Conservation (phyloP, 2,797 vertebrate genomes). For the Pitangus sulphuratus region DNA sequence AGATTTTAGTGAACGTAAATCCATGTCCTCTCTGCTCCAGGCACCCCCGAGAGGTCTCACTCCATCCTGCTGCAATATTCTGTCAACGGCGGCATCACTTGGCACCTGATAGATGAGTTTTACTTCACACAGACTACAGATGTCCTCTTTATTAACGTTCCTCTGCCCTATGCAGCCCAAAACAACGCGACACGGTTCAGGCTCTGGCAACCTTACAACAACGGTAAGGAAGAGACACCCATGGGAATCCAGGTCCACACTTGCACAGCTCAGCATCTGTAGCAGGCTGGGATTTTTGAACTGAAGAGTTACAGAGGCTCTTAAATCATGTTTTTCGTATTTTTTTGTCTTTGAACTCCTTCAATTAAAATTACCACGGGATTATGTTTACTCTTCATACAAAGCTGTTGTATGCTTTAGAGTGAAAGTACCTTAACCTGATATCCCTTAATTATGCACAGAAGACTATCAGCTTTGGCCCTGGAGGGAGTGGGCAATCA, state of each 20-base stretch:
- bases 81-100: conserved; percentile 93
- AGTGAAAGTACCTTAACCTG: neutral
- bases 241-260: neutral
- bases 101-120: conserved; percentile 96
- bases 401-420: neutral
- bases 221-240: conserved; percentile 76
- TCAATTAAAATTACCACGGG: neutral
- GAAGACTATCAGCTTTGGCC: neutral
- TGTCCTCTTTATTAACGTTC: conserved; percentile 92
- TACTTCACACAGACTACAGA: conserved; percentile 95
- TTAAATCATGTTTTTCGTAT: neutral
- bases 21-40: conserved; percentile 70
- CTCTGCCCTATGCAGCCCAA: conserved; percentile 89
- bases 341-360: neutral
- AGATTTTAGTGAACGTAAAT: neutral
- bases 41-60: conserved; percentile 93
- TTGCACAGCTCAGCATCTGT: neutral
- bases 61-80: conserved; percentile 95
- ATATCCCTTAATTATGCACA: neutral
- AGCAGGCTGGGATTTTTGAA: neutral
- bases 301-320: neutral
- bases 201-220: conserved; percentile 98
- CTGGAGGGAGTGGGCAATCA: neutral
- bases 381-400: neutral
- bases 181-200: conserved; percentile 93